A percentile compares a stretch with the other conserved stretches of the same genome.
These are phyloP conservation scores for Montifringilla adamsi DNA, from an alignment of 2,113 vertebrate genomes.

Conservation along the genomic window DNA sequence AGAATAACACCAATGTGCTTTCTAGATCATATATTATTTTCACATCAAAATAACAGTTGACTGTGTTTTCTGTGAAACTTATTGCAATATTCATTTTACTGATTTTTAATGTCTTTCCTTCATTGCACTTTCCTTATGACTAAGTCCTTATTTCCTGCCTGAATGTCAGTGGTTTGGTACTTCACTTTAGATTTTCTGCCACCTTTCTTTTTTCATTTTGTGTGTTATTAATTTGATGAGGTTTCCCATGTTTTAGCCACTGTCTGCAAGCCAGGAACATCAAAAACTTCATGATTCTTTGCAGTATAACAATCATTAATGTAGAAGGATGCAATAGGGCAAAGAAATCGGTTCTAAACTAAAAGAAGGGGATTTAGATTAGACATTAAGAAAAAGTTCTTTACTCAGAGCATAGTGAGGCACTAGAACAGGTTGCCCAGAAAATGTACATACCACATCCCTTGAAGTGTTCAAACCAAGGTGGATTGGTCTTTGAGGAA, in stretches of 20 bases:
- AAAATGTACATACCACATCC: neutral
- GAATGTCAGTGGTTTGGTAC: neutral
- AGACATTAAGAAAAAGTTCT: neutral
- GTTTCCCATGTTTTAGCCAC: neutral
- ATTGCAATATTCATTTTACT: neutral
- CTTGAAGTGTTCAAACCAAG: neutral
- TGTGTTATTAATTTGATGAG: neutral
- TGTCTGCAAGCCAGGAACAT: neutral
- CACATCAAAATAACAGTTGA: neutral
- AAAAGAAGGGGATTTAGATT: neutral
- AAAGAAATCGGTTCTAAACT: neutral
- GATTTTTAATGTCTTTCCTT: neutral
- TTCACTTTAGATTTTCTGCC: neutral
- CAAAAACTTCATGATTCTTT: accelerated
- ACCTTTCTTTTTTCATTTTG: neutral
- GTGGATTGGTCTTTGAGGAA: neutral
- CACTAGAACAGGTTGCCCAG: neutral
- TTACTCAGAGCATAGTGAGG: neutral
- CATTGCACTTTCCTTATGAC: neutral
- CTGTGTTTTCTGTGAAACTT: neutral
- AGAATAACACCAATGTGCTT: neutral
- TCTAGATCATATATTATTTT: neutral
- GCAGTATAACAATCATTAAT: neutral
- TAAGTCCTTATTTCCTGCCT: neutral
- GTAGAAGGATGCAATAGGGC: neutral